These are phyloP conservation scores for Eustalomyia histrio DNA, from an alignment of 2,888 invertebrate species.

Conservation along the genomic window DNA sequence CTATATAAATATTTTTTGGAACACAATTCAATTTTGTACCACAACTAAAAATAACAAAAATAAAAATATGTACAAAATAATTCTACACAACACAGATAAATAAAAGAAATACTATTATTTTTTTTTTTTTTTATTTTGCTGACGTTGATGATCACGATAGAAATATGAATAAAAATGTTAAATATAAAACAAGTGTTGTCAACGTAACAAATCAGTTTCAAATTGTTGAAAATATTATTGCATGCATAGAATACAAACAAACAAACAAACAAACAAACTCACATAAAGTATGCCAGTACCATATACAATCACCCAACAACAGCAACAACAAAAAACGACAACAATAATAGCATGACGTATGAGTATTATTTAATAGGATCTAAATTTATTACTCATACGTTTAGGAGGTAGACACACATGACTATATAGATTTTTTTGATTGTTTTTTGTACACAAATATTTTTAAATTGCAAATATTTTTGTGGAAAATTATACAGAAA, in stretches of 20 bases:
- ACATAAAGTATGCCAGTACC: not conserved
- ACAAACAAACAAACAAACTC: too few relatives aligned
- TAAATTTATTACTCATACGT: slow-evolving; percentile 44
- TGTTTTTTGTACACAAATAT: not conserved
- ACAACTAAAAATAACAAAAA: not conserved
- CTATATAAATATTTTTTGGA: slow-evolving; percentile 17
- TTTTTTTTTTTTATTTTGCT: not conserved
- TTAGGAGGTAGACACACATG: slow-evolving; percentile 16
- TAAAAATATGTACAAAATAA: slow-evolving; percentile 1
- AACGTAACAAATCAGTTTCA: slow-evolving; percentile 46
- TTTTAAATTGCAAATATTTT: not conserved
- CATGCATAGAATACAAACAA: too few relatives aligned
- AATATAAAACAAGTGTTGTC: slow-evolving; percentile 30
- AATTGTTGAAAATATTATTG: slow-evolving; percentile 47
- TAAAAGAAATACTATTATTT: slow-evolving; percentile 6
- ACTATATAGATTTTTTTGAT: not conserved
- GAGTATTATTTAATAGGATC: slow-evolving; percentile 38
- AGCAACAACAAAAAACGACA: slow-evolving; percentile 8
- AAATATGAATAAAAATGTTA: slow-evolving; percentile 4
- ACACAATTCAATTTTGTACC: slow-evolving; percentile 41
- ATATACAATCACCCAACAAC: slow-evolving; percentile 6
- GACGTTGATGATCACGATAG: slow-evolving; percentile 1
- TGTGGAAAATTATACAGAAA: not conserved
- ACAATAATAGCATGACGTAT: slow-evolving; percentile 41
- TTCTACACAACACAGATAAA: slow-evolving; percentile 4